Percentiles rank a stretch among this genome's conserved stretches.
These are phyloP conservation scores for Okapia johnstoni DNA, from an alignment of 2,113 vertebrate species.

Conservation along the genomic window DNA sequence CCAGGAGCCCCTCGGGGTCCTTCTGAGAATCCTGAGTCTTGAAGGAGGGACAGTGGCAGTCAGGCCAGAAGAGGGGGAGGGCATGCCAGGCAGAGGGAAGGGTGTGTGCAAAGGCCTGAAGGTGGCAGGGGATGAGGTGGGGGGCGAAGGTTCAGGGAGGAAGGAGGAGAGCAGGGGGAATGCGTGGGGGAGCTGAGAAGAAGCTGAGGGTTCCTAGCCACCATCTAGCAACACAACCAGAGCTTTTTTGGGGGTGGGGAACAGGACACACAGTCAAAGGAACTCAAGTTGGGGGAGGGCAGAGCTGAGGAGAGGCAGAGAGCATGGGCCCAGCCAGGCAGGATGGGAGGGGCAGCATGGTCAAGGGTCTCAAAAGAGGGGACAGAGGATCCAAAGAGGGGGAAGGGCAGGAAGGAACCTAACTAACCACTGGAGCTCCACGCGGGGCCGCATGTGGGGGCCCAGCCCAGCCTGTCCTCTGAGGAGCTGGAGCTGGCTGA, in stretches of 20 bases:
- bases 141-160: not conserved
- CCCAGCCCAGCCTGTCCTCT: not conserved
- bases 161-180: not conserved
- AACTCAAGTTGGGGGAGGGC: not conserved
- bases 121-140: not conserved
- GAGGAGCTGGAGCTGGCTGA: not conserved
- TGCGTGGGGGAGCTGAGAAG: rapidly evolving
- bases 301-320: not conserved
- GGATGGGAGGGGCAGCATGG: not conserved
- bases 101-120: not conserved
- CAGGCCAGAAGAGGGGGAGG: not conserved
- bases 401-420: not conserved
- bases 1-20: not conserved
- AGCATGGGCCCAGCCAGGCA: not conserved
- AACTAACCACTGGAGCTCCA: not conserved
- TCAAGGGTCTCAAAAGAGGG: not conserved
- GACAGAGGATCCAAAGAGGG: not conserved
- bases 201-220: not conserved
- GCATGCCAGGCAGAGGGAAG: not conserved
- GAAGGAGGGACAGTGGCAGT: not conserved
- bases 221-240: not conserved
- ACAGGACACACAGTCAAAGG: not conserved
- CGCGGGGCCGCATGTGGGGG: rapidly evolving
- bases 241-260: not conserved
- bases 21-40: not conserved